Conservation (phyloP, 2,888 invertebrate genomes). For the Eilema depressum region DNA sequence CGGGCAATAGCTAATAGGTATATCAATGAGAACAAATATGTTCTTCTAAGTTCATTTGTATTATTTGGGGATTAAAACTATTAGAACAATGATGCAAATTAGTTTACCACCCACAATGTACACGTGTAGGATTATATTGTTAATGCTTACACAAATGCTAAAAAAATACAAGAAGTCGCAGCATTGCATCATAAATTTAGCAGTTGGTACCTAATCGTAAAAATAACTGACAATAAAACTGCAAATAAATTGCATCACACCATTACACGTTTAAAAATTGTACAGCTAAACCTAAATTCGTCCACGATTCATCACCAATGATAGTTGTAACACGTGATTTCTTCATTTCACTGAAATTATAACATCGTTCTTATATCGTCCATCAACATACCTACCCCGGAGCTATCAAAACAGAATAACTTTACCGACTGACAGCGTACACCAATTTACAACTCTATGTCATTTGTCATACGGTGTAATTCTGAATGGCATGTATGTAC, state of each 20-base stretch:
- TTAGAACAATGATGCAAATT: no score
- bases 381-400: slow-evolving; percentile 34
- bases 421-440: slow-evolving; percentile 40
- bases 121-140: not conserved
- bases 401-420: slow-evolving; percentile 67
- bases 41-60: no score
- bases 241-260: slow-evolving; percentile 9
- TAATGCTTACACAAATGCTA: not conserved
- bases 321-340: slow-evolving; percentile 8
- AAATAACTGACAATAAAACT: not conserved
- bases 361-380: slow-evolving; percentile 53
- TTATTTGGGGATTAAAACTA: no score
- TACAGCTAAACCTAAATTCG: not conserved
- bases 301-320: not conserved
- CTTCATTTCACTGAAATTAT: slow-evolving; percentile 29
- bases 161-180: not conserved
- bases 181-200: not conserved
- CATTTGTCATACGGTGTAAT: slow-evolving; percentile 49
- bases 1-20: no score
- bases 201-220: not conserved
- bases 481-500: slow-evolving; percentile 47
- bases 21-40: not conserved
- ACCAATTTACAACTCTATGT: slow-evolving; percentile 61
- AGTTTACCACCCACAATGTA: no score
- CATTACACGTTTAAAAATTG: slow-evolving; percentile 6